A percentile compares a stretch with the other conserved stretches of the same genome.
Evolutionary conservation across 2,888 invertebrate genomes (phyloP).

Genomic region (Metacarcinus magister): DNA sequence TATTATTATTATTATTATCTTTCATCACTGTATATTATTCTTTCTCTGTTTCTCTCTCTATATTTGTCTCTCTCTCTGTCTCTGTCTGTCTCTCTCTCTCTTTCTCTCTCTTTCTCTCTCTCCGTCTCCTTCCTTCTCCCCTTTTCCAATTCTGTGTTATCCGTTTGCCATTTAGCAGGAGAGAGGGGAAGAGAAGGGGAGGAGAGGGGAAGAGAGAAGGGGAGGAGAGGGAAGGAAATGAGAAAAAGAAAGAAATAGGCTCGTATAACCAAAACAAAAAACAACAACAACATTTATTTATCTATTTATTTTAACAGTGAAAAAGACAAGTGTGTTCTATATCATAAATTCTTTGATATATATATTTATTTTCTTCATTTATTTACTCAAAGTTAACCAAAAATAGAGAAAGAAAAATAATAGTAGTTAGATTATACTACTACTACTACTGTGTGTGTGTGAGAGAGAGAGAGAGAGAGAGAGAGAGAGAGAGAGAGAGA

Average conservation of each 20-base stretch:
- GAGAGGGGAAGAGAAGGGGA: slow-evolving; percentile 13
- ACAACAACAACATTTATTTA: too few species aligned
- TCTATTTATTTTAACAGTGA: neutral
- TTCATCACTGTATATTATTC: neutral
- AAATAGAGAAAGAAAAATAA: neutral
- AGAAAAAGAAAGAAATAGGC: slow-evolving; percentile 1
- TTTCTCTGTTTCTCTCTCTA: neutral
- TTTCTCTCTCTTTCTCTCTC: neutral
- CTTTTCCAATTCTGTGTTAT: slow-evolving; percentile 26
- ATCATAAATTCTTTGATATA: neutral
- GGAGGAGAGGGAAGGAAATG: too few species aligned
- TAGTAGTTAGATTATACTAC: too few species aligned
- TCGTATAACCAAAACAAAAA: neutral
- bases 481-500: too few species aligned
- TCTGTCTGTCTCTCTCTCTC: neutral
- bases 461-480: too few species aligned
- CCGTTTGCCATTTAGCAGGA: neutral
- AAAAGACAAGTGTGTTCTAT: neutral
- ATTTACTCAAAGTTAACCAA: neutral
- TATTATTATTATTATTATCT: too few species aligned
- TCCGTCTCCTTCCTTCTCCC: neutral
- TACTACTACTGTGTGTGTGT: too few species aligned
- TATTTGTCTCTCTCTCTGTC: neutral
- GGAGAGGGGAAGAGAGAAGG: too few species aligned
- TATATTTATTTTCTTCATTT: neutral